Evolutionary conservation across 2,888 invertebrate species (phyloP), one percentile per base, ranked within the genome.

Genomic region (Cryptocephalus moraei): DNA sequence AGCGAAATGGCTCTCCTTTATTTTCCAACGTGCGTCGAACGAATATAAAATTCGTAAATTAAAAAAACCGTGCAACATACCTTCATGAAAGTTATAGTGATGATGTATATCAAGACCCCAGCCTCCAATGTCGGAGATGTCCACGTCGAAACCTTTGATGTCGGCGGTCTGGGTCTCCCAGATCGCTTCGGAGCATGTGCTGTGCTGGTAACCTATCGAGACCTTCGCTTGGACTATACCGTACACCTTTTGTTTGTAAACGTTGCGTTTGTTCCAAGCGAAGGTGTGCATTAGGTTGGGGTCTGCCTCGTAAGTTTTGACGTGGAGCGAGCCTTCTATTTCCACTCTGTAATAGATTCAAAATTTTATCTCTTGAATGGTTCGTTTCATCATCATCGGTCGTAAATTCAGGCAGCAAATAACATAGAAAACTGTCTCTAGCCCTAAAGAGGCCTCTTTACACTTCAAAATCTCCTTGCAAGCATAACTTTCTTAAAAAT

Each of bases 71-170:
- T 22, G 6, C 22, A 22, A 31, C 32, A 45, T 44, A 51, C 52
- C 96, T 75, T 97, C 95, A 65, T 95, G 91, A 78, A 94, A 94
- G 70, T 99, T 97, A 72, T 96, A 96, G 69, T 94, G 92, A 71
- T 99, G 97, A 72, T 97, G 96, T 53, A 96, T 91, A 68, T 97
- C 91, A 46, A 99, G 74, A 44, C 96, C 94, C 96, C 96, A 99
- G 41, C 94, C 94, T 1, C 96, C 96, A 46, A 96, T 89, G 67
- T 95, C 94, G 0, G 96, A 93, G 54, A 95, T 94, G 63, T 91
- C 91, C 43, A 96, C 91, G 69, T 95, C 95, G 71, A 92, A 94
- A 14, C 96, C 63, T 69, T 92, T 90, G 59, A 99, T 73, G 34
- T 89, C 90, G 1, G 93, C 91, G 0, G 93, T 92, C 70, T 93